A percentile compares a stretch with the other conserved stretches of the same genome.
Conservation (phyloP, 2,888 invertebrate species). For the Perizoma flavofasciatum region DNA sequence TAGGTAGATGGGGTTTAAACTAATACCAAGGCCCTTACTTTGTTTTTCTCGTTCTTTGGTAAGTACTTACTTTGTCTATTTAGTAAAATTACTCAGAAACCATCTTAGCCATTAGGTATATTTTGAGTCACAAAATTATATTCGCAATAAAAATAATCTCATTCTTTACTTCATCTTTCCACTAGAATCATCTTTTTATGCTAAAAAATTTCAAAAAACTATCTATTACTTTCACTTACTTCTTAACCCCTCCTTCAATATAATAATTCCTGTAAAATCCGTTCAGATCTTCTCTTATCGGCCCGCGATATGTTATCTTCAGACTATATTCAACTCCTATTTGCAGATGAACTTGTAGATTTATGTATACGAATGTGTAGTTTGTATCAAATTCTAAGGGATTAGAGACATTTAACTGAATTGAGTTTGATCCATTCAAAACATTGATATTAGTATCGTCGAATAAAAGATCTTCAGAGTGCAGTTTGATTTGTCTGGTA, state of each 20-base stretch:
- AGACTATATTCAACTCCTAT: constrained; percentile 69
- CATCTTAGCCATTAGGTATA: too few relatives aligned
- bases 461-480: constrained; percentile 64
- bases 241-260: constrained; percentile 69
- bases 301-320: constrained; percentile 80
- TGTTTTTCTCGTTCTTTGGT: too few relatives aligned
- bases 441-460: constrained; percentile 54
- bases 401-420: constrained; percentile 48
- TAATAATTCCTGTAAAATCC: constrained; percentile 87
- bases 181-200: too few relatives aligned
- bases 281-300: constrained; percentile 79
- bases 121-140: too few relatives aligned
- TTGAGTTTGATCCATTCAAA: constrained; percentile 39
- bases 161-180: too few relatives aligned
- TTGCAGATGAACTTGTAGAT: constrained; percentile 62
- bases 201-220: neutral
- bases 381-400: constrained; percentile 59
- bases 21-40: too few relatives aligned
- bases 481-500: constrained; percentile 67
- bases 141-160: too few relatives aligned
- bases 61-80: too few relatives aligned
- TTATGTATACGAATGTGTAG: constrained; percentile 78
- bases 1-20: neutral
- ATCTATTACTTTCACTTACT: constrained; percentile 65
- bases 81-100: too few relatives aligned